A percentile compares a stretch with the other conserved stretches of the same genome.
phyloP scores from a whole-genome alignment of 2,113 vertebrate genomes.

The Platysternon megacephalum region DNA sequence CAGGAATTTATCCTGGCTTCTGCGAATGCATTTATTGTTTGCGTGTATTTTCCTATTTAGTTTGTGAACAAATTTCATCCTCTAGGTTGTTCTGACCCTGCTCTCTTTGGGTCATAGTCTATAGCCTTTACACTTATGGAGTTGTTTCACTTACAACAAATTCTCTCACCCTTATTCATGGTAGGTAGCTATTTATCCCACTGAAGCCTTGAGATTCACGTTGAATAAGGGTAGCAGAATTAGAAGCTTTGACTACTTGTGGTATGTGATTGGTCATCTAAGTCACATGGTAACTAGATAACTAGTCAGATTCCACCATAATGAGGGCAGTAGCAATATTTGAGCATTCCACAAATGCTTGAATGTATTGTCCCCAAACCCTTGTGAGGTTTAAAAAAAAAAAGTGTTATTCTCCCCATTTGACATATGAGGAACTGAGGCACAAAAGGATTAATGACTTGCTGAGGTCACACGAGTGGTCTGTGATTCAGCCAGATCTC shows the following conservation, averaged over 20 bases:
- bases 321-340: neutral
- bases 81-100: fast-evolving
- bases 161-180: fast-evolving
- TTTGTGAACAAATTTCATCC: neutral
- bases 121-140: fast-evolving
- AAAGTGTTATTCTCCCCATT: neutral
- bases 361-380: neutral
- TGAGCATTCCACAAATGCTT: neutral
- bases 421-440: neutral
- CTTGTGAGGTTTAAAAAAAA: neutral
- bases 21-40: neutral
- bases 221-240: fast-evolving
- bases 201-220: fast-evolving
- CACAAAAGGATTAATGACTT: neutral
- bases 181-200: neutral
- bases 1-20: fast-evolving
- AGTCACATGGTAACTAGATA: fast-evolving
- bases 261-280: neutral
- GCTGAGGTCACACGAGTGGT: fast-evolving
- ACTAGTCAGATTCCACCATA: neutral
- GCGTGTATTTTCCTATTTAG: neutral
- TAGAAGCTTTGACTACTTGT: fast-evolving
- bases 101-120: fast-evolving
- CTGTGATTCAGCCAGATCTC: fast-evolving
- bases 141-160: fast-evolving